phyloP scores from a whole-genome alignment of 1,140 invertebrate genomes.

The Nephila pilipes region DNA sequence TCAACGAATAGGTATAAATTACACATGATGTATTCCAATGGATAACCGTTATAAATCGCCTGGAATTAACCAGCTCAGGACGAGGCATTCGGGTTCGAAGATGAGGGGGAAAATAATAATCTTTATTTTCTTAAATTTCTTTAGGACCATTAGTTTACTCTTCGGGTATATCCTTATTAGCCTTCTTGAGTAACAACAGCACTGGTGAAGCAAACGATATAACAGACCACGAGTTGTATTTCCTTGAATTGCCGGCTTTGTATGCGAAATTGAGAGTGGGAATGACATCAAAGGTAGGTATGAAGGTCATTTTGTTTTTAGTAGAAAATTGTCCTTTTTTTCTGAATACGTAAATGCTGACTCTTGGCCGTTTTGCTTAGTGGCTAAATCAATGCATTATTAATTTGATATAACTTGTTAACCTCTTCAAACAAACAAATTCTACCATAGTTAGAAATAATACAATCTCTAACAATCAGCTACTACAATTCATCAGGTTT shows the following conservation, averaged over 20 bases:
- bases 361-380: neutral
- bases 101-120: too few relatives aligned
- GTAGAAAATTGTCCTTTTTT: neutral
- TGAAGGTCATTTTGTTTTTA: neutral
- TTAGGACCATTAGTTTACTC: conserved; percentile 50
- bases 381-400: neutral
- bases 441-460: too few relatives aligned
- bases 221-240: conserved; percentile 49
- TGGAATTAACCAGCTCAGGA: too few relatives aligned
- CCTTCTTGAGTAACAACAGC: conserved; percentile 50
- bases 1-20: too few relatives aligned
- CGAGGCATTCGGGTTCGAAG: too few relatives aligned
- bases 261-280: conserved; percentile 39
- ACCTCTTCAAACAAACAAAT: too few relatives aligned
- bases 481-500: too few relatives aligned
- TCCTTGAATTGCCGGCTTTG: conserved; percentile 50
- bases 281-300: neutral
- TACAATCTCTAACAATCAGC: too few relatives aligned
- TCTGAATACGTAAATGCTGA: neutral
- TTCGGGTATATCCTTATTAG: conserved; percentile 34
- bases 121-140: neutral
- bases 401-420: too few relatives aligned
- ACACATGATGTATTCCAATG: too few relatives aligned
- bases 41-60: too few relatives aligned
- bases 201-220: conserved; percentile 26